A percentile compares a stretch with the other conserved stretches of the same genome.
phyloP scores from a whole-genome alignment of 2,113 vertebrate species.

The Thunnus thynnus region DNA sequence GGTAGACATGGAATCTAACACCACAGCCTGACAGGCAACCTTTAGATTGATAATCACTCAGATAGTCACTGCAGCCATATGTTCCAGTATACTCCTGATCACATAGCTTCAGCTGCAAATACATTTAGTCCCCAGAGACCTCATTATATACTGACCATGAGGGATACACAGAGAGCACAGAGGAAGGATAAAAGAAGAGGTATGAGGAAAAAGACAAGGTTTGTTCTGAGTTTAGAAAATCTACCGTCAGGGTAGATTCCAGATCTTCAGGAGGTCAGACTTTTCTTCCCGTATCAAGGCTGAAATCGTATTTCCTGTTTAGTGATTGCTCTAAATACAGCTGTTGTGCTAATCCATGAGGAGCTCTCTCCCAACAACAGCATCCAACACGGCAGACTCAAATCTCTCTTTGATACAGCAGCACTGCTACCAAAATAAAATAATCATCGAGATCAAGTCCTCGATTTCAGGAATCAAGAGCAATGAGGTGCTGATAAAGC shows the following conservation, averaged over 20 bases:
- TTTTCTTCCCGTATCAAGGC: background rate
- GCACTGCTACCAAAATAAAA: conserved; percentile 9
- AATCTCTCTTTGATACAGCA: conserved; percentile 42
- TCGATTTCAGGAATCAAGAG: conserved; percentile 33
- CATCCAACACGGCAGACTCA: conserved; percentile 41
- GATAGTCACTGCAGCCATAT: background rate
- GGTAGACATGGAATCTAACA: conserved; percentile 16
- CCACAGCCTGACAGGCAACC: background rate
- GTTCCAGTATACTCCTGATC: conserved; percentile 21
- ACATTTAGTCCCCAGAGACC: background rate
- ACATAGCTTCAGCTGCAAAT: background rate
- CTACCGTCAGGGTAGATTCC: background rate
- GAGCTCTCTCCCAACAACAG: conserved; percentile 40
- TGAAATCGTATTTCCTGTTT: conserved; percentile 14
- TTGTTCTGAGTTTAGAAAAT: conserved; percentile 9
- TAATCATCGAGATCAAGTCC: conserved; percentile 22
- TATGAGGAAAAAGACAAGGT: conserved; percentile 1
- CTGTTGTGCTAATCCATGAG: conserved; percentile 36
- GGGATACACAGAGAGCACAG: background rate
- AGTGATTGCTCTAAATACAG: conserved; percentile 24
- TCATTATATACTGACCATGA: conserved; percentile 20
- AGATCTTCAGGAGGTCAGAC: conserved; percentile 28
- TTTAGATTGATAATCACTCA: conserved; percentile 7
- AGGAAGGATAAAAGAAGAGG: background rate
- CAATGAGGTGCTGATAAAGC: conserved; percentile 24